Evolutionary conservation across 2,888 invertebrate species (phyloP), one percentile per base, ranked within the genome.

Genomic region (Stenotaenia linearis): DNA sequence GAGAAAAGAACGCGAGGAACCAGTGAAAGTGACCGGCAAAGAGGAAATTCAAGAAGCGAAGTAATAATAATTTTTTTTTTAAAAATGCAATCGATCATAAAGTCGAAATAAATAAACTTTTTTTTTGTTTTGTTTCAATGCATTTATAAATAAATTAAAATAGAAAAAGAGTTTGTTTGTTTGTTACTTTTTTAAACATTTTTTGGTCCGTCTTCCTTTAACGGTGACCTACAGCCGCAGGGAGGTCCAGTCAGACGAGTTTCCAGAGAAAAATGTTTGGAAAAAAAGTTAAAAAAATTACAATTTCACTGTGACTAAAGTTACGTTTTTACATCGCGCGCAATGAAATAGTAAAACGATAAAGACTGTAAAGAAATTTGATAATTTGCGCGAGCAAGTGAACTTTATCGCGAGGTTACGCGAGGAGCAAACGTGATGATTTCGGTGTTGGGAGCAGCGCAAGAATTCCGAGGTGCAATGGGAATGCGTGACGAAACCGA

Each of bases 121-220:
- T 61, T 56, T 56, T 56, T n/a, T n/a, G n/a, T n/a, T n/a, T n/a
- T n/a, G n/a, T n/a, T n/a, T n/a, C n/a, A n/a, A n/a, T n/a, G n/a
- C n/a, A n/a, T n/a, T n/a, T n/a, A n/a, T n/a, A n/a, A n/a, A n/a
- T n/a, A n/a, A n/a, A 45, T 12, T 45, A 12, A 18, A 45, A 45
- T 45, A n/a, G 12, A 45, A 32, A 32, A 32, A 32, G 9, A 45
- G 4, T 45, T 5, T 45, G 4, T 45, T 45, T 45, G 45, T 45
- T 45, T 45, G 45, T 45, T 45, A n/a, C 45, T 45, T 45, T 45
- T 45, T 45, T 45, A 4, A n/a, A 15, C 23, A 9, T 25, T 61
- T 61, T 61, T 61, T 61, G 56, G 56, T 56, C 40, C 40, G 40
- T 45, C 61, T 25, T 61, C 61, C 25, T 61, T 61, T 61, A 61